These are phyloP conservation scores for Okapia johnstoni DNA, from an alignment of 2,113 vertebrate species.

Conservation along the genomic window DNA sequence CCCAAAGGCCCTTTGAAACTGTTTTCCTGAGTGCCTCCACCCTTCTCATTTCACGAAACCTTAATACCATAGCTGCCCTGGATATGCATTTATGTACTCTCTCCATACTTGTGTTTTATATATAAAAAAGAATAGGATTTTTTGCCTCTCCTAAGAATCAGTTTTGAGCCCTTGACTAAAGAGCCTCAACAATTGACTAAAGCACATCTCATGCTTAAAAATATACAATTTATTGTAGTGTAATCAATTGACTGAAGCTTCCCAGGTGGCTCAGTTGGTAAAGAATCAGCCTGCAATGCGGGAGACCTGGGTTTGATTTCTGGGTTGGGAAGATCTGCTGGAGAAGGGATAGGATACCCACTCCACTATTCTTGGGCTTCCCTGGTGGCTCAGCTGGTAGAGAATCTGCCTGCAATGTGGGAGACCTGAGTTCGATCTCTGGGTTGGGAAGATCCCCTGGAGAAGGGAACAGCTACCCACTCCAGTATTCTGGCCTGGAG, in stretches of 20 bases:
- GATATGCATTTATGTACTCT: background rate
- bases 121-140: background rate
- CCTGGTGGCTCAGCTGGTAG: background rate
- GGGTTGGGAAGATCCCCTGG: background rate
- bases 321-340: background rate
- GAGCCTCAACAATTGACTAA: background rate
- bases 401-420: background rate
- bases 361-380: background rate
- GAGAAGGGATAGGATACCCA: background rate
- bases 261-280: background rate
- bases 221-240: background rate
- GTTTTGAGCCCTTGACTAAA: background rate
- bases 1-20: background rate
- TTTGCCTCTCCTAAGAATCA: background rate
- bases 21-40: background rate
- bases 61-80: background rate
- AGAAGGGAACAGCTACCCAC: background rate
- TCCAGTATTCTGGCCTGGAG: background rate
- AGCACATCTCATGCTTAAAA: background rate
- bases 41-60: background rate
- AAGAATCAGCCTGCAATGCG: background rate
- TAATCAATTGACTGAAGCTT: background rate
- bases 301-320: background rate
- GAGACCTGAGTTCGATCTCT: background rate
- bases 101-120: background rate